Percentiles rank a stretch among this genome's conserved stretches.
These are phyloP conservation scores for Agrotis ipsilon DNA, from an alignment of 2,888 invertebrate genomes.

Conservation along the genomic window DNA sequence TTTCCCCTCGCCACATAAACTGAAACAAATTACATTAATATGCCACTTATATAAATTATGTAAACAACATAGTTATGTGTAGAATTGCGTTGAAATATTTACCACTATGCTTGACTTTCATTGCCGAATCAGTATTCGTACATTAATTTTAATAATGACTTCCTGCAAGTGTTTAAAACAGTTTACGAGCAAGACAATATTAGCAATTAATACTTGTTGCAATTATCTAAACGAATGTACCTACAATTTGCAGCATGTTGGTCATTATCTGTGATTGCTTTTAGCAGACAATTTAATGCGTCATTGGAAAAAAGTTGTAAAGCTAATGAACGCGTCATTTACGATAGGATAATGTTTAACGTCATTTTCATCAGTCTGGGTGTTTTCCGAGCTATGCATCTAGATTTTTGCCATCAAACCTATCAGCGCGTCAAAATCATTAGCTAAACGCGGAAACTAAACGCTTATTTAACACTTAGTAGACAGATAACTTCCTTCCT, in stretches of 20 bases:
- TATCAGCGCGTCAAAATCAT: not conserved
- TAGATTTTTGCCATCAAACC: not conserved
- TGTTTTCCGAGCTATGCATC: slow-evolving; percentile 1
- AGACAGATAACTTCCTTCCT: slow-evolving; percentile 22
- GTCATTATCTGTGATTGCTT: slow-evolving; percentile 25
- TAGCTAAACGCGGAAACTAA: not conserved
- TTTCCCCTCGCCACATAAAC: slow-evolving; percentile 17
- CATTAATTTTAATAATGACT: slow-evolving; percentile 26
- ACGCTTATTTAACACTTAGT: slow-evolving; percentile 5
- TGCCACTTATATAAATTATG: slow-evolving; percentile 19
- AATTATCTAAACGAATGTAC: slow-evolving; percentile 18
- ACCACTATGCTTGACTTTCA: slow-evolving; percentile 20
- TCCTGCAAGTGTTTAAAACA: slow-evolving; percentile 26
- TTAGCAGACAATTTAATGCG: not conserved
- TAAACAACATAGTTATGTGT: slow-evolving; percentile 17
- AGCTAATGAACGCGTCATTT: slow-evolving; percentile 1
- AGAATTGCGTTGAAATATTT: slow-evolving; percentile 14
- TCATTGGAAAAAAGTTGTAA: slow-evolving; percentile 11
- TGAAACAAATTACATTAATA: slow-evolving; percentile 16
- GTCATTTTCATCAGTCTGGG: not conserved
- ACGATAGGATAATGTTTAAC: not conserved
- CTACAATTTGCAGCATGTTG: not conserved
- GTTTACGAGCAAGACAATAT: slow-evolving; percentile 26
- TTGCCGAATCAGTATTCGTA: slow-evolving; percentile 27
- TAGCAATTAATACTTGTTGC: slow-evolving; percentile 16